These are phyloP conservation scores for Alauda arvensis DNA, from an alignment of 2,797 vertebrate genomes.

Conservation along the genomic window DNA sequence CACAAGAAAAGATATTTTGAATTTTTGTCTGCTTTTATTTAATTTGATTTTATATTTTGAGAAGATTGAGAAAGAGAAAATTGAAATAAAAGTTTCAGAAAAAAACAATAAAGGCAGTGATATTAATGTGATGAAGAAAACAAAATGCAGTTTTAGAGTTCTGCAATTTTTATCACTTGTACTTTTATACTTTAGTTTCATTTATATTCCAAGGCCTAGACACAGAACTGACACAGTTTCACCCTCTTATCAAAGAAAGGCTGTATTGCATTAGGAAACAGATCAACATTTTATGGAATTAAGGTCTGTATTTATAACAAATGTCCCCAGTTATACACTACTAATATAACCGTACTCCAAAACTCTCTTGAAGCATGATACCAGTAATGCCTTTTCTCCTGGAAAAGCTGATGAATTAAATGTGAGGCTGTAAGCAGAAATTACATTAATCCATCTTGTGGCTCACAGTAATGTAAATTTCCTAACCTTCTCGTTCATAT, in stretches of 20 bases:
- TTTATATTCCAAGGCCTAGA: neutral
- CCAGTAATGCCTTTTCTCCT: conserved; percentile 38
- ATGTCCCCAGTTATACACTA: neutral
- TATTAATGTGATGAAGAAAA: neutral
- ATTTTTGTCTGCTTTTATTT: neutral
- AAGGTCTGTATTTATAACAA: conserved; percentile 1
- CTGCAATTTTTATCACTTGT: neutral
- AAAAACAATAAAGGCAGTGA: neutral
- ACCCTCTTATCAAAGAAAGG: neutral
- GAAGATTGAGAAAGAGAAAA: neutral
- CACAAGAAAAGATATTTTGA: neutral
- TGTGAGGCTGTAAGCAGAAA: conserved; percentile 43
- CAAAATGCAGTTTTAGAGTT: neutral
- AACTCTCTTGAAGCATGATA: neutral
- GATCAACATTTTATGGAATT: neutral
- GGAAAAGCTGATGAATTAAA: conserved; percentile 55
- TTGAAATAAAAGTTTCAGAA: neutral
- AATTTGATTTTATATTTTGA: neutral
- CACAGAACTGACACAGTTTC: neutral
- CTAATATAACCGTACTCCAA: conserved; percentile 6
- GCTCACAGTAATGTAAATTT: conserved; percentile 46
- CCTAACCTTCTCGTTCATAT: conserved; percentile 52
- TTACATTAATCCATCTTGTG: conserved; percentile 65
- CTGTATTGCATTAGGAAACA: neutral
- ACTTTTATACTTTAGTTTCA: neutral